Conservation (phyloP, 2,797 vertebrate species). For the Cryptoblepharus egeriae region DNA sequence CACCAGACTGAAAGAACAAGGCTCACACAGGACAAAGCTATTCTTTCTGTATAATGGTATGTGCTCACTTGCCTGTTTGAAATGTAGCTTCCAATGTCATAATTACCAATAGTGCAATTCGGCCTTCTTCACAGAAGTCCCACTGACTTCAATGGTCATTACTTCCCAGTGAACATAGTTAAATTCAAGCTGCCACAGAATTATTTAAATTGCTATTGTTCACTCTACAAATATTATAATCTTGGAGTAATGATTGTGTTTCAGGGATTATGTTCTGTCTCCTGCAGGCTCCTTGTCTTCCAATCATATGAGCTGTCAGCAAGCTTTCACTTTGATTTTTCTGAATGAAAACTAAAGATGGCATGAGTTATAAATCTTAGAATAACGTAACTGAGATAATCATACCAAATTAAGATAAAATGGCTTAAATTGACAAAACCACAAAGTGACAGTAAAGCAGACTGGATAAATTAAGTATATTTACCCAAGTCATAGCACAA, state of each 20-base stretch:
- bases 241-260: background rate
- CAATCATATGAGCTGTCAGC: background rate
- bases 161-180: background rate
- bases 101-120: background rate
- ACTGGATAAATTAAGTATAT: background rate
- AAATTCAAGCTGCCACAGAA: background rate
- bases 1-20: no score
- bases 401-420: constrained; percentile 8
- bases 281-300: background rate
- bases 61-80: background rate
- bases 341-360: constrained; percentile 2
- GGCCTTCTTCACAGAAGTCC: background rate
- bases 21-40: no score
- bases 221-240: background rate
- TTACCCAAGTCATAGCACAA: no score
- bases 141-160: background rate
- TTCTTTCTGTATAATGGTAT: background rate
- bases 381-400: background rate
- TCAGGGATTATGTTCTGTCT: background rate
- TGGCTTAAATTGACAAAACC: background rate
- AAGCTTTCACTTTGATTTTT: background rate
- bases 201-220: background rate
- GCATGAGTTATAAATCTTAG: background rate
- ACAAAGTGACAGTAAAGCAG: background rate
- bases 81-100: background rate